A percentile compares a stretch with the other conserved stretches of the same genome.
Conservation (phyloP, 2,113 vertebrate species). For the Trogon surrucura region DNA sequence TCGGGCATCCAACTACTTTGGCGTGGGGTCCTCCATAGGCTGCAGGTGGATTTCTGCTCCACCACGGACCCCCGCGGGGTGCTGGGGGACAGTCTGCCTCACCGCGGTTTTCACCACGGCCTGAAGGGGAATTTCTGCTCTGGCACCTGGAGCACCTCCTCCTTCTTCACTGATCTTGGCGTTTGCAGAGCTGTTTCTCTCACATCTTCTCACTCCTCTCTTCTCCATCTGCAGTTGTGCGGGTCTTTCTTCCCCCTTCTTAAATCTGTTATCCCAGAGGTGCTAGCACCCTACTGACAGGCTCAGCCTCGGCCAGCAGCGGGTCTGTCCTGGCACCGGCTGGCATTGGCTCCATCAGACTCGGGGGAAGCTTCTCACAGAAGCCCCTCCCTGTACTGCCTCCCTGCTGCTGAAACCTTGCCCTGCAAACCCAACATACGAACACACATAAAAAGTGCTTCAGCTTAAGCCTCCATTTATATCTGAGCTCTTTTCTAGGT, state of each 20-base stretch:
- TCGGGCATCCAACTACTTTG: neutral
- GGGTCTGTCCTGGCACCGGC: neutral
- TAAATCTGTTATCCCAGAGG: neutral
- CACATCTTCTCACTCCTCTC: neutral
- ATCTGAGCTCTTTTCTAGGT: neutral
- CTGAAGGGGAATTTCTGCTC: neutral
- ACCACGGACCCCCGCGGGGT: neutral
- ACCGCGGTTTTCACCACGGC: neutral
- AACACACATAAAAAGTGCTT: neutral
- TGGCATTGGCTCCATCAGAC: neutral
- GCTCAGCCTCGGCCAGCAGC: neutral
- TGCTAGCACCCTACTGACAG: neutral
- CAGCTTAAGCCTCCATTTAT: constrained; percentile 20
- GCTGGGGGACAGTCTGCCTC: neutral
- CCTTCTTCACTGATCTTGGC: neutral
- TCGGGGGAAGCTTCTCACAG: neutral
- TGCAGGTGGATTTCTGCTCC: neutral
- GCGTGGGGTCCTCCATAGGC: neutral
- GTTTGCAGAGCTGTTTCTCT: neutral
- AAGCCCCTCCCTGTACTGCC: neutral
- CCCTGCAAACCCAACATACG: neutral
- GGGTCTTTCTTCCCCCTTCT: neutral
- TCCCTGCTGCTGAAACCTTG: neutral
- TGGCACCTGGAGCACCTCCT: neutral
- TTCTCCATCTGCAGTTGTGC: neutral